Conservation (phyloP, 2,797 vertebrate genomes). For the Dendrocincla fuliginosa region DNA sequence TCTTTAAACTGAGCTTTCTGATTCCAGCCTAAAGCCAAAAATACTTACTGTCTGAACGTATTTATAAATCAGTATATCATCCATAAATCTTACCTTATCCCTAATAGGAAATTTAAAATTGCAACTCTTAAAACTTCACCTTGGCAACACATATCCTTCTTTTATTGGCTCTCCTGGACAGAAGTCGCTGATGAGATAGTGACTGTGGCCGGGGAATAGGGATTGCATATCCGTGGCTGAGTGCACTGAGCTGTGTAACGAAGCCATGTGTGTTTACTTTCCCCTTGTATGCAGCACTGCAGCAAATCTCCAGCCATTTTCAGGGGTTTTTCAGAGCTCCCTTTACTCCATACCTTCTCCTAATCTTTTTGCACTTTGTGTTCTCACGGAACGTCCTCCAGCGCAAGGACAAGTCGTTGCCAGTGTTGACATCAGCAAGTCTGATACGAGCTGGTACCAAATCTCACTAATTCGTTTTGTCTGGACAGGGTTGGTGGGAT, state of each 20-base stretch:
- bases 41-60: constrained; percentile 42
- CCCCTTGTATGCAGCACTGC: constrained; percentile 18
- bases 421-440: not conserved
- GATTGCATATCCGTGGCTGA: not conserved
- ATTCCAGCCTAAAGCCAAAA: constrained; percentile 39
- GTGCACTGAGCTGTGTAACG: constrained; percentile 64
- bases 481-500: not conserved
- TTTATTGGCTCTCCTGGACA: constrained; percentile 59
- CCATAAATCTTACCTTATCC: constrained; percentile 42
- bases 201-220: constrained; percentile 16
- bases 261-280: constrained; percentile 59
- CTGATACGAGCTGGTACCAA: not conserved
- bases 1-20: constrained; percentile 27
- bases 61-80: constrained; percentile 56
- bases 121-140: constrained; percentile 51
- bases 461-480: not conserved
- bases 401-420: not conserved
- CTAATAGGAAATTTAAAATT: constrained; percentile 56
- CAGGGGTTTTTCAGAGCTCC: not conserved
- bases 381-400: not conserved
- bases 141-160: constrained; percentile 19
- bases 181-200: constrained; percentile 36
- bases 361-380: not conserved
- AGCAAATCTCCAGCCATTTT: not conserved
- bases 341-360: not conserved